These are phyloP conservation scores for Sphaerophoria rueppellii DNA, from an alignment of 2,888 invertebrate species.

Conservation along the genomic window DNA sequence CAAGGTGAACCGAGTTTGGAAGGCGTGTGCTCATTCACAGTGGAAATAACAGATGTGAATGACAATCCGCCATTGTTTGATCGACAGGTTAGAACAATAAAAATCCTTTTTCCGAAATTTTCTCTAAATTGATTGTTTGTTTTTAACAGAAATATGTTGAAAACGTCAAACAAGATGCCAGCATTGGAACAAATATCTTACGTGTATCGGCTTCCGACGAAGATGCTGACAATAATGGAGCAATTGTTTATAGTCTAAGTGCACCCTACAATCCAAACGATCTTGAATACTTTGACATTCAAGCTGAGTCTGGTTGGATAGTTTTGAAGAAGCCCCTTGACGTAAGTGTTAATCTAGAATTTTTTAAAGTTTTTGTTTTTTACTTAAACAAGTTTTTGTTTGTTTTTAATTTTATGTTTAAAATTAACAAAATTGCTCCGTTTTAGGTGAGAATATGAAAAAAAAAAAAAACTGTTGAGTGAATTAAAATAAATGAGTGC, in stretches of 20 bases:
- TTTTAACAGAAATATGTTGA: constrained; percentile 95
- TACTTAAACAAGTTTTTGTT: neutral
- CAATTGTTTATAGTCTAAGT: constrained; percentile 94
- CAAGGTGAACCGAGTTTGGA: constrained; percentile 98
- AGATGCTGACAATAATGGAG: constrained; percentile 98
- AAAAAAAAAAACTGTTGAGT: constrained; percentile 46
- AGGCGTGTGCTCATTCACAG: constrained; percentile 99
- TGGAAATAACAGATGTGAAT: constrained; percentile 98
- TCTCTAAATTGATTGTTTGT: neutral
- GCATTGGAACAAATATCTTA: constrained; percentile 96
- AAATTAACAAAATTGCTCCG: constrained; percentile 62
- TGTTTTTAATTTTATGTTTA: constrained; percentile 53
- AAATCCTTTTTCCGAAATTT: neutral
- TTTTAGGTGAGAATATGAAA: constrained; percentile 42
- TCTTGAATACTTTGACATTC: constrained; percentile 97
- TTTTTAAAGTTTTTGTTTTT: constrained; percentile 9
- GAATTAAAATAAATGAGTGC: constrained; percentile 24
- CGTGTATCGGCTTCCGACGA: constrained; percentile 98
- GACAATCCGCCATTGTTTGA: constrained; percentile 98
- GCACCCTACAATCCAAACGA: constrained; percentile 94
- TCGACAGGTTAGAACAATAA: constrained; percentile 88
- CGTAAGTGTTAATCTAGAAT: constrained; percentile 88
- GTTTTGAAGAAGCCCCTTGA: constrained; percentile 96
- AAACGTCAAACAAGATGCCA: constrained; percentile 98
- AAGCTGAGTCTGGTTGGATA: constrained; percentile 98